Conservation (phyloP, 2,113 vertebrate species). For the Cisticola juncidis region DNA sequence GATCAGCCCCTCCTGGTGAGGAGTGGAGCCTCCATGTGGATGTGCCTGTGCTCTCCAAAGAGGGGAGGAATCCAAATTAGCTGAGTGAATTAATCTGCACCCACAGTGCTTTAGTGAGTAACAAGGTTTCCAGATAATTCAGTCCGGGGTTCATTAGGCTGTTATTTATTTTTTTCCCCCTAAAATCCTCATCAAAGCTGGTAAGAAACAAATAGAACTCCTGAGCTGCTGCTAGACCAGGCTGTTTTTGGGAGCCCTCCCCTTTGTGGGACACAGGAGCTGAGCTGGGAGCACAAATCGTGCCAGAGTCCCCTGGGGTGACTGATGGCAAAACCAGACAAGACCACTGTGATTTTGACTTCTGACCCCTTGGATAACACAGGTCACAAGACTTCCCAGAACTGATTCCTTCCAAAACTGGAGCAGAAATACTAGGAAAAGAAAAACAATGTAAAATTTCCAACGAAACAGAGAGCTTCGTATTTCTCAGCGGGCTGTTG, state of each 20-base stretch:
- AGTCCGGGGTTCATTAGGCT: not conserved
- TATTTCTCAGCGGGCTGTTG: not conserved
- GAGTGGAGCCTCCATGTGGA: not conserved
- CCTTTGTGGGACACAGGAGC: not conserved
- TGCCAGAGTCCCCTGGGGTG: not conserved
- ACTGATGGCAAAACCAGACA: not conserved
- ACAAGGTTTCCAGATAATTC: not conserved
- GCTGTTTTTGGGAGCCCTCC: not conserved
- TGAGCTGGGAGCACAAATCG: accelerated
- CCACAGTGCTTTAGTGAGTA: not conserved
- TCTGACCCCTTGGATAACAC: not conserved
- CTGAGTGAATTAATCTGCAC: not conserved
- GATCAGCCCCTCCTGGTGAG: not conserved
- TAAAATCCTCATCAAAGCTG: not conserved
- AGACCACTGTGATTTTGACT: not conserved
- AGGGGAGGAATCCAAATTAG: not conserved
- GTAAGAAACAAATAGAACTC: not conserved
- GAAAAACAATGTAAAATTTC: not conserved
- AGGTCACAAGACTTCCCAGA: conserved; percentile 10
- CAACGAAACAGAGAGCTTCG: not conserved
- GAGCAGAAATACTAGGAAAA: not conserved
- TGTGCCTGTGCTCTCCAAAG: not conserved
- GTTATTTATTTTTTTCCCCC: not conserved
- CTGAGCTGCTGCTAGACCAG: not conserved
- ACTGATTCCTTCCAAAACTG: not conserved